Evolutionary conservation across 2,888 invertebrate species (phyloP), one percentile per base, ranked within the genome.

Genomic region (Calliscelio sp.): DNA sequence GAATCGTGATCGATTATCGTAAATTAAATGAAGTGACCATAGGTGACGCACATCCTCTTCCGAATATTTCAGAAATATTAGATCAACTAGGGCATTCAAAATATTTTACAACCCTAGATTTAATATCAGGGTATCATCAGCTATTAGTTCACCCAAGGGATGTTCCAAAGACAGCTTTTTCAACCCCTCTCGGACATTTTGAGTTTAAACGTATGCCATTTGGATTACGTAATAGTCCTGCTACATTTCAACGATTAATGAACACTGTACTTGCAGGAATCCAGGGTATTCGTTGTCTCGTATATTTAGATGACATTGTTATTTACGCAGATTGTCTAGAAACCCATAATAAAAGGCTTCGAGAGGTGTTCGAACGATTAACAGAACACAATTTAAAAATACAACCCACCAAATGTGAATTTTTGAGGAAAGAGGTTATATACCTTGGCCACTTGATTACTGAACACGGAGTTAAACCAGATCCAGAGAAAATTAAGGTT

Each of bases 151-250:
- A 82, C 0, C 75, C 85, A 28, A 81, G 86, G 11, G 89, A 90
- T 71, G 66, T 85, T 7, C 79, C 85, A 0, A 91, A 92, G 78
- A 92, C 91, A 0, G 91, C 89, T 2, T 90, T 92, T 51, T 88
- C 86, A 4, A 92, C 90, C 6, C 86, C 88, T 0, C 85, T 84
- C 25, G 88, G 89, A 3, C 87, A 90, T 65, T 91, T 84, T 44
- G 86, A 91, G 82, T 92, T 81, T 57, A 78, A 85, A 0, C 49
- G 85, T 0, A 89, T 91, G 89, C 88, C 90, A 5, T 92, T 91
- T 51, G 92, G 91, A 7, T 81, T 92, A 0, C 73, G 83, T n/a
- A 89, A 89, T 44, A 88, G 89, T 0, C 88, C 89, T 6, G 83
- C 85, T 3, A 88, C 88, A 2, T 92, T 90, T 79, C 90, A 90